Percentiles rank a stretch among this genome's conserved stretches.
Conservation (phyloP, 1,140 invertebrate genomes). For the Hestina assimilis region DNA sequence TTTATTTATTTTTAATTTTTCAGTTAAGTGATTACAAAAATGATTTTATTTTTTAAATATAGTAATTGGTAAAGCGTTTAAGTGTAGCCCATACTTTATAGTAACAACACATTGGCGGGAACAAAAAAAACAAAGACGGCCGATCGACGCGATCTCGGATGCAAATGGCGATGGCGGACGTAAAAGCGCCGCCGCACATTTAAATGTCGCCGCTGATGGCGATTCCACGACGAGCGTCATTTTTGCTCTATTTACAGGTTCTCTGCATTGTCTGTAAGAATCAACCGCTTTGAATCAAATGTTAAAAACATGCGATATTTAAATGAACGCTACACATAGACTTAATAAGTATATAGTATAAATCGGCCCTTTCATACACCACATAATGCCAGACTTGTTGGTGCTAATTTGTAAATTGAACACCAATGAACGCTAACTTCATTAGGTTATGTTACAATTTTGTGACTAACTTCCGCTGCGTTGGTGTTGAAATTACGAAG, state of each 20-base stretch:
- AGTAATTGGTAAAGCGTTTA: too few relatives aligned
- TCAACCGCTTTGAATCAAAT: slow-evolving; percentile 29
- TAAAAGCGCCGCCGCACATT: slow-evolving; percentile 68
- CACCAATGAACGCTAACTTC: too few relatives aligned
- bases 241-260: slow-evolving; percentile 65
- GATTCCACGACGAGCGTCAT: slow-evolving; percentile 48
- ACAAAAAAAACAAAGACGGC: slow-evolving; percentile 59
- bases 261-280: slow-evolving; percentile 31
- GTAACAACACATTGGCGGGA: slow-evolving; percentile 44
- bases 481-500: too few relatives aligned
- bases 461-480: too few relatives aligned
- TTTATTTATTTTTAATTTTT: too few relatives aligned
- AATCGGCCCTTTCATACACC: too few relatives aligned
- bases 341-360: too few relatives aligned
- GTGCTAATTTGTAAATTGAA: too few relatives aligned
- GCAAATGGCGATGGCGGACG: slow-evolving; percentile 59
- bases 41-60: too few relatives aligned
- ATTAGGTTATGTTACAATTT: too few relatives aligned
- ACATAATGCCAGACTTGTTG: too few relatives aligned
- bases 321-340: slow-evolving; percentile 9
- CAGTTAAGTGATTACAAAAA: too few relatives aligned
- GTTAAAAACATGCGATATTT: slow-evolving; percentile 9
- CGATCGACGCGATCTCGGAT: slow-evolving; percentile 62
- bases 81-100: slow-evolving; percentile 30
- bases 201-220: slow-evolving; percentile 64